Evolutionary conservation across 2,797 vertebrate species (phyloP).

Genomic region (Peromyscus nudipes): DNA sequence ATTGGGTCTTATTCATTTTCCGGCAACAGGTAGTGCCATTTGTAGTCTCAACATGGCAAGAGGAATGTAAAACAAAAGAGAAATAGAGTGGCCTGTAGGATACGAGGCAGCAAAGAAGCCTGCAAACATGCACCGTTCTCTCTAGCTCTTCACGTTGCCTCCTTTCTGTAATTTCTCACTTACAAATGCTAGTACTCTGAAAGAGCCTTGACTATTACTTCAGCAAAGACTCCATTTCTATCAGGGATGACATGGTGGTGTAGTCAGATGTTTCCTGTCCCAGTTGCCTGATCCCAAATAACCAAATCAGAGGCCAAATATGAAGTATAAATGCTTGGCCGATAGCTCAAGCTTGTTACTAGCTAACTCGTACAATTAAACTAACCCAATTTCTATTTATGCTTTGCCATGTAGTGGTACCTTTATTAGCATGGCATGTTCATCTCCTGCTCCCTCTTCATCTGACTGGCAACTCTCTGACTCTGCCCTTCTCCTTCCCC

Average conservation of each 20-base stretch:
- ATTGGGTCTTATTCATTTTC: constrained; percentile 16
- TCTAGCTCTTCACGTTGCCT: not conserved
- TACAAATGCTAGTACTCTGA: not conserved
- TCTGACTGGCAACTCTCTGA: too few species aligned
- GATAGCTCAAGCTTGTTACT: too few species aligned
- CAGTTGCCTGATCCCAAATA: too few species aligned
- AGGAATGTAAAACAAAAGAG: constrained; percentile 24
- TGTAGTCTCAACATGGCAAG: not conserved
- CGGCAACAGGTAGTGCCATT: not conserved
- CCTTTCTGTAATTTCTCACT: not conserved
- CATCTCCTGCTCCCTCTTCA: too few species aligned
- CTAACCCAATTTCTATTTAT: too few species aligned
- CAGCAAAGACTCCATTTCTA: constrained; percentile 22
- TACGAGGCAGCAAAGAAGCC: not conserved
- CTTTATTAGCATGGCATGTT: too few species aligned
- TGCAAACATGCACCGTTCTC: not conserved
- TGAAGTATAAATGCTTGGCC: too few species aligned
- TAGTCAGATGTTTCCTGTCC: too few species aligned
- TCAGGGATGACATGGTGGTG: not conserved
- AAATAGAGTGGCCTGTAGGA: not conserved
- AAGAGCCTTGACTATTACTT: constrained; percentile 33
- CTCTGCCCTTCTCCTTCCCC: too few species aligned
- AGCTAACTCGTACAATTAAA: too few species aligned
- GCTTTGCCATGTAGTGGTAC: too few species aligned
- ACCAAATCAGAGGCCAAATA: too few species aligned